Percentiles rank a stretch among this genome's conserved stretches.
These are phyloP conservation scores for Melieria crassipennis DNA, from an alignment of 2,888 invertebrate species.

Conservation along the genomic window DNA sequence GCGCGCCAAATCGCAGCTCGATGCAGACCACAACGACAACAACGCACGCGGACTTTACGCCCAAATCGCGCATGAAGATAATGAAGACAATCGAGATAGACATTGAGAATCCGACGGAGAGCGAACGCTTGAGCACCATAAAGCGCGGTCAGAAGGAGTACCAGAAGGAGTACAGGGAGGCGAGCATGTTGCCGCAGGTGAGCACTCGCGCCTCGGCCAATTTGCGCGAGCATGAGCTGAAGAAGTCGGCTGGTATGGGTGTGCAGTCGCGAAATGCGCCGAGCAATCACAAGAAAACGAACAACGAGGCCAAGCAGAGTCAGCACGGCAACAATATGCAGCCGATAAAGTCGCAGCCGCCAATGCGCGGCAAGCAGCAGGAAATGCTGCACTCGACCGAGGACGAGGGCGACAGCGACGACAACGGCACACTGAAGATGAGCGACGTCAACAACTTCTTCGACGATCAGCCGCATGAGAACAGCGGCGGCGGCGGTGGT, in stretches of 20 bases:
- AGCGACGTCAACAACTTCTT: slow-evolving; percentile 70
- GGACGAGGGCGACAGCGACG: slow-evolving; percentile 60
- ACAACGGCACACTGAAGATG: slow-evolving; percentile 63
- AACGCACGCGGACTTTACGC: slow-evolving; percentile 52
- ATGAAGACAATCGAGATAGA: slow-evolving; percentile 65
- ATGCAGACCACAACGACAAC: slow-evolving; percentile 26
- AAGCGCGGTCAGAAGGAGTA: slow-evolving; percentile 53
- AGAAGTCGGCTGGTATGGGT: slow-evolving; percentile 41
- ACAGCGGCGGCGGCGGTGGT: slow-evolving; percentile 57
- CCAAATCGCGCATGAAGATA: slow-evolving; percentile 63
- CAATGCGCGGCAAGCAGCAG: slow-evolving; percentile 44
- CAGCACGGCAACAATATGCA: slow-evolving; percentile 13
- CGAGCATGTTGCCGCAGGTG: slow-evolving; percentile 31
- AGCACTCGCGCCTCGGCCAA: neutral
- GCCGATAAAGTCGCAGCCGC: slow-evolving; percentile 25
- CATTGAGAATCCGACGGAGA: slow-evolving; percentile 59
- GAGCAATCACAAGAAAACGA: slow-evolving; percentile 25
- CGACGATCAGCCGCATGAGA: slow-evolving; percentile 46
- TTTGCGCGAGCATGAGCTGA: slow-evolving; percentile 27
- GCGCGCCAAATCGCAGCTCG: slow-evolving; percentile 23
- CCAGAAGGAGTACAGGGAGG: slow-evolving; percentile 43
- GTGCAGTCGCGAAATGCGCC: slow-evolving; percentile 20
- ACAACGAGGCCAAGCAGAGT: neutral
- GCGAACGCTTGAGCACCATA: slow-evolving; percentile 55
- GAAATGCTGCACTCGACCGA: slow-evolving; percentile 52